These are phyloP conservation scores for Psammodynastes pulverulentus DNA, from an alignment of 2,113 vertebrate genomes.

Conservation along the genomic window DNA sequence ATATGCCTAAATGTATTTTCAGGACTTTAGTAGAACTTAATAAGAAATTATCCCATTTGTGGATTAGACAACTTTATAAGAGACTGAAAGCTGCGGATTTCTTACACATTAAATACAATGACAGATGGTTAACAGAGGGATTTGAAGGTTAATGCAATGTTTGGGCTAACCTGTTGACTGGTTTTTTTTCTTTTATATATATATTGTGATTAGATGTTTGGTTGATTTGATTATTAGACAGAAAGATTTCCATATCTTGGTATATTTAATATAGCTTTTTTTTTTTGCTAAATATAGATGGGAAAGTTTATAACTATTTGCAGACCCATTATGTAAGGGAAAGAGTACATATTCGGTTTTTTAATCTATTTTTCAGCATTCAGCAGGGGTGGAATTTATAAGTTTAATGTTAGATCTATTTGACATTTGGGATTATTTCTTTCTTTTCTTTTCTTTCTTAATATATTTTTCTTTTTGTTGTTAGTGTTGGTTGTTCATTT, in stretches of 20 bases:
- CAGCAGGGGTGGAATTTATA: background rate
- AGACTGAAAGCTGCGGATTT: background rate
- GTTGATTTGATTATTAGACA: background rate
- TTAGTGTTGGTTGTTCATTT: no score
- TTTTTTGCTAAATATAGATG: background rate
- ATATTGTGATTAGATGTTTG: background rate
- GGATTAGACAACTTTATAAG: background rate
- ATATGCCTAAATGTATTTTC: background rate
- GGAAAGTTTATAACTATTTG: background rate
- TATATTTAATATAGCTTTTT: background rate
- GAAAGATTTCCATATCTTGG: background rate
- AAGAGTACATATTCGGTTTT: background rate
- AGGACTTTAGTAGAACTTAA: background rate
- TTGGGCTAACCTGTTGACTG: background rate
- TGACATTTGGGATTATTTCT: no score
- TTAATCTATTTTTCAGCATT: background rate
- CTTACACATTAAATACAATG: background rate
- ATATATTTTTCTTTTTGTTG: no score
- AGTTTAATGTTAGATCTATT: background rate
- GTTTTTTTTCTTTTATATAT: background rate
- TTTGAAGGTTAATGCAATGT: background rate
- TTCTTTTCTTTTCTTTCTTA: no score
- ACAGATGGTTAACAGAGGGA: background rate
- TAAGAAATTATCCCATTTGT: background rate
- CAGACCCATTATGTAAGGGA: background rate